Percentiles rank a stretch among this genome's conserved stretches.
Conservation (phyloP, 2,888 invertebrate genomes). For the Torymus tubicola region DNA sequence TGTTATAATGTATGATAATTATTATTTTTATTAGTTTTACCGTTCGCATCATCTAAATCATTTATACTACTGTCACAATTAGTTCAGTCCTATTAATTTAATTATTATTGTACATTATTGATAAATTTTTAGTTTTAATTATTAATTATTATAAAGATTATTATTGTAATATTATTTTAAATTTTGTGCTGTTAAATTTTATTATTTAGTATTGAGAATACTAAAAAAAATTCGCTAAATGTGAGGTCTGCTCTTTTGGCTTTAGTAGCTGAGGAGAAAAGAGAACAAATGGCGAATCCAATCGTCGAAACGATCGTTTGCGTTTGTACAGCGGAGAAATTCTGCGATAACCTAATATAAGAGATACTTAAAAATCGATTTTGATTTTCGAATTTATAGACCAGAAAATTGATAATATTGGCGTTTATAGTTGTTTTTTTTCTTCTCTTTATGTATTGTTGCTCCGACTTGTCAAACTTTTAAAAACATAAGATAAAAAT, state of each 20-base stretch:
- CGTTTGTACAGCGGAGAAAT: conserved; percentile 39
- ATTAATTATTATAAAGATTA: conserved; percentile 58
- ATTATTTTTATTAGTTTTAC: conserved; percentile 44
- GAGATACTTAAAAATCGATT: conserved; percentile 25
- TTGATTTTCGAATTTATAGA: conserved; percentile 10
- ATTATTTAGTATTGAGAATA: conserved; percentile 62
- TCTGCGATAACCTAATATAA: conserved; percentile 35
- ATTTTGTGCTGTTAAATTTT: conserved; percentile 57
- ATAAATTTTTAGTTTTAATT: conserved; percentile 46
- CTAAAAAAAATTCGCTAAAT: conserved; percentile 61
- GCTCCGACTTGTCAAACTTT: conserved; percentile 59
- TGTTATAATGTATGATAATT: conserved; percentile 35
- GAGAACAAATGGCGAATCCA: conserved; percentile 9
- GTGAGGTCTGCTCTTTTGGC: conserved; percentile 34
- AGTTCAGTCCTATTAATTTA: conserved; percentile 38
- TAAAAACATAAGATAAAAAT: conserved; percentile 45
- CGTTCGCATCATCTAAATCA: conserved; percentile 47
- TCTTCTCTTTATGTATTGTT: conserved; percentile 61
- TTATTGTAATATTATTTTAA: conserved; percentile 52
- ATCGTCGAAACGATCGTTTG: conserved; percentile 39
- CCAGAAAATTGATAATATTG: conserved; percentile 47
- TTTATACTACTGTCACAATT: conserved; percentile 36
- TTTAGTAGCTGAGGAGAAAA: conserved; percentile 22
- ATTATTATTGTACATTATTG: conserved; percentile 25
- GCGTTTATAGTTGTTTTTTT: conserved; percentile 57